Base-by-base conservation (phyloP, 2,888 invertebrate genomes). In the Galerucella nymphaeae region DNA sequence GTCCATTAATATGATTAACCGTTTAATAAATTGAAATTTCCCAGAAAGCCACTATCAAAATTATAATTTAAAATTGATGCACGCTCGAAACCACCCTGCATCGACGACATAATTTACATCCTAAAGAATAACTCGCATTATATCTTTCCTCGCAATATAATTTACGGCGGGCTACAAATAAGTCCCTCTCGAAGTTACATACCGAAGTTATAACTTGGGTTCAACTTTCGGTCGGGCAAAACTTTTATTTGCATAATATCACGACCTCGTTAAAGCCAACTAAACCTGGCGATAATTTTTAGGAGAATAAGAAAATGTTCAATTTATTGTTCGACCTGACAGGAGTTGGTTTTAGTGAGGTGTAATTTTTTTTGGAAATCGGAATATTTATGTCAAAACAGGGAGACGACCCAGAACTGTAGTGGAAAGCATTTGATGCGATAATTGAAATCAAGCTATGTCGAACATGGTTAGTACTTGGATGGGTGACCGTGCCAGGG, bases 161-260 rank as follows among this genome's bases (percentile, higher is more conserved):
- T 71, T 73, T 69, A 68, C 48, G 57, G 65, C 66, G n/a, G 68
- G 61, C 61, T n/a, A 71, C 73, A 72, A 75, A 75, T 75, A 73
- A 71, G 69, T 70, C 71, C 72, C 72, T 65, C 70, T 70, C 45
- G 70, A 73, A 75, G 72, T 75, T 73, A 65, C 53, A 64, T 23
- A 59, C 61, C 70, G 67, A 30, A 73, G 62, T 65, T 67, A 41
- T 68, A 62, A 68, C 55, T 62, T 66, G 48, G 57, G 66, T 63
- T 16, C 62, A 63, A 73, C 70, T 73, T 66, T 68, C 53, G 53
- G 62, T 50, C 41, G 50, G 63, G 58, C 63, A 57, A 41, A 73
- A 73, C 66, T 73, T 73, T 57, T 73, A 63, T 73, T 73, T 70
- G 70, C 66, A 66, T 66, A 70, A 66, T 73, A 73, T 73, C 66